Evolutionary conservation across 2,888 invertebrate species (phyloP).

Genomic region (Blastobasis lacticolella): DNA sequence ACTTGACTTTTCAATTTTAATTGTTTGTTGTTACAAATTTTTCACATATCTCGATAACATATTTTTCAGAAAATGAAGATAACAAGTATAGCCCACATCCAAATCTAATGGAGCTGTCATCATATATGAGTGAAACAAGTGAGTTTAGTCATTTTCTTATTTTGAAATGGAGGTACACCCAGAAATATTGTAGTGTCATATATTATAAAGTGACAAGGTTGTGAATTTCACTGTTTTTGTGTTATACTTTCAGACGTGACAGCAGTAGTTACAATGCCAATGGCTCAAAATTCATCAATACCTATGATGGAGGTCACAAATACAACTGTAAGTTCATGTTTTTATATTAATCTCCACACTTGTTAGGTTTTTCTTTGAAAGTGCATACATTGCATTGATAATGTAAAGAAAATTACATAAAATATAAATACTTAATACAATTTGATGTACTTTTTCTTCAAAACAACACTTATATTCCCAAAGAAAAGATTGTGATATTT

Average conservation of each 20-base stretch:
- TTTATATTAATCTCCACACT: no score
- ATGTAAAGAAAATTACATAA: no score
- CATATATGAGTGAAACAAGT: constrained; percentile 69
- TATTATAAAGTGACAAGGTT: not conserved
- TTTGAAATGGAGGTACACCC: not conserved
- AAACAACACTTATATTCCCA: no score
- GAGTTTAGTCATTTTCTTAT: constrained; percentile 23
- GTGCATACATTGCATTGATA: no score
- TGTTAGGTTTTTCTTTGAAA: no score
- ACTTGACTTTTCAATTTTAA: not conserved
- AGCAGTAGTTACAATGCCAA: constrained; percentile 66
- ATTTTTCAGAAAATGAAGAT: constrained; percentile 54
- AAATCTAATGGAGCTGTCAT: constrained; percentile 63
- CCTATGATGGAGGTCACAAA: constrained; percentile 69
- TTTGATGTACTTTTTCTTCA: no score
- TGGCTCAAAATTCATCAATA: constrained; percentile 60
- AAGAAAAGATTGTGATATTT: no score
- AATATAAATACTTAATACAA: no score
- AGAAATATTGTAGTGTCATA: no score
- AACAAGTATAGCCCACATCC: constrained; percentile 55
- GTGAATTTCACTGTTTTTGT: constrained; percentile 4
- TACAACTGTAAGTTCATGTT: constrained; percentile 50
- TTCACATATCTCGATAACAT: not conserved
- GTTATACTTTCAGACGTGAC: constrained; percentile 54
- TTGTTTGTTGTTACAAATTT: not conserved